phyloP scores from a whole-genome alignment of 2,888 invertebrate genomes.

The Drosophila parthenogenetica region DNA sequence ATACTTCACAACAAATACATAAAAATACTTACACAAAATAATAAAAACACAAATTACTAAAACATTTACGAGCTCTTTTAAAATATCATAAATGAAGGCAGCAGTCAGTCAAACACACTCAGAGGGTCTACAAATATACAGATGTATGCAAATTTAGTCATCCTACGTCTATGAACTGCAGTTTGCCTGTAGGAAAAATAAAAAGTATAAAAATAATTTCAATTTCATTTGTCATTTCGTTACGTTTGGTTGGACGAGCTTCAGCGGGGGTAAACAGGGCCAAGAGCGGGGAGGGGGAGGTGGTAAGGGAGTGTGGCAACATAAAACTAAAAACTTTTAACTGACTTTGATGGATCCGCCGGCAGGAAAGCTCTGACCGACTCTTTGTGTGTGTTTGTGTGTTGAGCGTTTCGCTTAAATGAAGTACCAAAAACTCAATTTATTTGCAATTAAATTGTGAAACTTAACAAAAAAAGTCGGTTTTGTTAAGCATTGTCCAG shows the following conservation, averaged over 20 bases:
- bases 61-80: neutral
- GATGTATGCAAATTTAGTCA: conserved; percentile 40
- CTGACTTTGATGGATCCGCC: conserved; percentile 76
- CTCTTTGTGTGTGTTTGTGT: conserved; percentile 31
- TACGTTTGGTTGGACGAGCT: conserved; percentile 61
- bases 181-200: conserved; percentile 5
- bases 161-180: conserved; percentile 26
- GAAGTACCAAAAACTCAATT: conserved; percentile 84
- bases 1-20: neutral
- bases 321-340: conserved; percentile 53
- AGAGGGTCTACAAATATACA: conserved; percentile 3
- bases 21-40: conserved; percentile 3
- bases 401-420: conserved; percentile 82
- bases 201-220: conserved; percentile 60
- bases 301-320: conserved; percentile 1
- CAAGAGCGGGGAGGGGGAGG: neutral
- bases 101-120: neutral
- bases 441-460: conserved; percentile 84
- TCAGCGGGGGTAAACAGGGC: neutral
- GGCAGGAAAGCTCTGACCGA: conserved; percentile 19
- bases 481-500: conserved; percentile 50
- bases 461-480: conserved; percentile 39
- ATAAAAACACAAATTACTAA: neutral
- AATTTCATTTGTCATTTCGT: conserved; percentile 81
- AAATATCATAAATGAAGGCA: conserved; percentile 1